Conservation (phyloP, 1,140 invertebrate genomes). For the Holotrichia oblita region DNA sequence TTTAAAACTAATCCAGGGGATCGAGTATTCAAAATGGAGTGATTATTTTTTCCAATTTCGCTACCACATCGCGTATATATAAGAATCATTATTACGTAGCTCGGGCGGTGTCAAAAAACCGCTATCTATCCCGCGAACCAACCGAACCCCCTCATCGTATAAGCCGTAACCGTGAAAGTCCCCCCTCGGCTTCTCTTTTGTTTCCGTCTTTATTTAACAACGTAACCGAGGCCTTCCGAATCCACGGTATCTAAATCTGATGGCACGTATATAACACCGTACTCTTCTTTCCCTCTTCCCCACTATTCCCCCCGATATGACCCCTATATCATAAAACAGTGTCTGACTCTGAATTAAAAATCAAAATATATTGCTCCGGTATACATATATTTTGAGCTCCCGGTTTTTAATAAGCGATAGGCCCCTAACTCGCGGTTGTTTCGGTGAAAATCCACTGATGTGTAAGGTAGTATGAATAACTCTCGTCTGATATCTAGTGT, state of each 20-base stretch:
- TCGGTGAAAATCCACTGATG: conserved; percentile 34
- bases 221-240: background rate
- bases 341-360: conserved; percentile 60
- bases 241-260: background rate
- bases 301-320: background rate
- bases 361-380: conserved; percentile 58
- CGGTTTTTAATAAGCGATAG: conserved; percentile 52
- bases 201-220: conserved; percentile 33
- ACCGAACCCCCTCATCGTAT: background rate
- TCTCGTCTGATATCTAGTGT: no score
- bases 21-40: conserved; percentile 45
- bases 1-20: conserved; percentile 33
- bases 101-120: conserved; percentile 29
- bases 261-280: background rate
- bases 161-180: conserved; percentile 13
- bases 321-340: conserved; percentile 55
- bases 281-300: background rate
- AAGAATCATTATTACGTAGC: conserved; percentile 46
- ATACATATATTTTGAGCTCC: conserved; percentile 51
- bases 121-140: conserved; percentile 10
- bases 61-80: conserved; percentile 43
- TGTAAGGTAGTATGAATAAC: background rate
- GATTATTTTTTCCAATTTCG: conserved; percentile 45
- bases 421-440: background rate
- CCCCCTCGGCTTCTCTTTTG: conserved; percentile 1